Evolutionary conservation across 2,888 invertebrate genomes (phyloP), one percentile per base, ranked within the genome.

Genomic region (Hyposoter didymator): DNA sequence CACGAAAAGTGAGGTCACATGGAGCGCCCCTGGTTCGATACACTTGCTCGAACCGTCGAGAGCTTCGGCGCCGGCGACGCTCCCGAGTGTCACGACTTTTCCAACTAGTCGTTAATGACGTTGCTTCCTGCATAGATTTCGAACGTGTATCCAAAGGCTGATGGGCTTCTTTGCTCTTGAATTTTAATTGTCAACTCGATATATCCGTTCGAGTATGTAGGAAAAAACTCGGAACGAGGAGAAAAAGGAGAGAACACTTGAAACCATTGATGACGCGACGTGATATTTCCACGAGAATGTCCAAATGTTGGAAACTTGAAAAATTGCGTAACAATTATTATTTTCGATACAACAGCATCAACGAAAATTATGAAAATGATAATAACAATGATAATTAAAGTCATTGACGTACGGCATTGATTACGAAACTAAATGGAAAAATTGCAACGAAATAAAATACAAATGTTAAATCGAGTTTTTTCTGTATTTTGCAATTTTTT

Each of bases 161-260:
- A 79, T 49, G 55, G 74, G 66, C 67, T 67, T 67, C 66, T 81
- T 81, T 47, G 45, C 74, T 74, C 69, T 79, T 69, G 79, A 79
- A 74, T 79, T 84, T 84, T 84, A 79, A 84, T 84, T 84, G 74
- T 79, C 59, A 52, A 74, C 62, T 72, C 67, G 45, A 79, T 49
- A 39, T 59, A 73, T 55, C 22, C 59, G 67, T 83, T 35, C 10
- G 14, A 62, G 45, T 75, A 52, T 45, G 35, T 35, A 52, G 32
- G 22, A 81, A 75, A 74, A 69, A 69, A 64, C 17, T 19, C 17
- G 19, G 43, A n/a, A 43, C 28, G 59, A 59, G 55, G 12, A 14
- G 22, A 62, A 28, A 64, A 55, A 64, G 2, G 49, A 59, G n/a
- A 32, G 28, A 47, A n/a, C 74, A 28, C 67, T 49, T 19, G 17